Evolutionary conservation across 2,888 invertebrate genomes (phyloP).

Genomic region (Monoplex corrugatus): DNA sequence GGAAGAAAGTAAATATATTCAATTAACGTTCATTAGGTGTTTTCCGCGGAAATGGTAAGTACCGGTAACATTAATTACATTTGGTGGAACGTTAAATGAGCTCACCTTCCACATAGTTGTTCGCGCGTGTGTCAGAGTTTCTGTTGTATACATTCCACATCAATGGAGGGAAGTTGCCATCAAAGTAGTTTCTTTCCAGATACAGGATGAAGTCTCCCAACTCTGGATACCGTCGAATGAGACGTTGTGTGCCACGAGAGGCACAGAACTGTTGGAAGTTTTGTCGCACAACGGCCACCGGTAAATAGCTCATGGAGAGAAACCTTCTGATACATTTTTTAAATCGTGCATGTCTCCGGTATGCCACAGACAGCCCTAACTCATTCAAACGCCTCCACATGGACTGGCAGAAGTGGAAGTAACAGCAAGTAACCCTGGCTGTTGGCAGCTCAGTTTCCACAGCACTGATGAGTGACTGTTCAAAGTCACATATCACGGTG

Average conservation of each 20-base stretch:
- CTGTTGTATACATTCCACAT: slow-evolving; percentile 13
- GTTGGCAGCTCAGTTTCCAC: slow-evolving; percentile 13
- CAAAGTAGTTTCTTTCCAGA: slow-evolving; percentile 6
- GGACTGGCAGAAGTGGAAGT: slow-evolving; percentile 35
- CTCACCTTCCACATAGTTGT: slow-evolving; percentile 13
- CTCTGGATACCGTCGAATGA: slow-evolving; percentile 1
- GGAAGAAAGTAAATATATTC: too few species aligned
- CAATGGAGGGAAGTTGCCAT: slow-evolving; percentile 7
- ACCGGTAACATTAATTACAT: background rate
- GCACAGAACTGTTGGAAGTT: slow-evolving; percentile 40
- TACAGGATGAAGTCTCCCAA: slow-evolving; percentile 7
- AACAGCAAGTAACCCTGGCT: slow-evolving; percentile 13
- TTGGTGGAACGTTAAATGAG: background rate
- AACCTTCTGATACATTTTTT: background rate
- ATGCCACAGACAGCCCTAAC: too few species aligned
- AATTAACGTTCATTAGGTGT: background rate
- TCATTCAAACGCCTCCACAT: slow-evolving; percentile 25
- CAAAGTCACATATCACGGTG: slow-evolving; percentile 7
- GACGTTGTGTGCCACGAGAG: slow-evolving; percentile 10
- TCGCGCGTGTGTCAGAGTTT: background rate
- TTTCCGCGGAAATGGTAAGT: background rate
- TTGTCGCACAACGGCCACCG: slow-evolving; percentile 34
- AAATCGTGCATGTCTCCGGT: too few species aligned
- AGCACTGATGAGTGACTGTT: slow-evolving; percentile 13
- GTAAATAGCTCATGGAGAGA: slow-evolving; percentile 36